phyloP scores from a whole-genome alignment of 1,140 invertebrate genomes.

The Tetramorium simillimum region DNA sequence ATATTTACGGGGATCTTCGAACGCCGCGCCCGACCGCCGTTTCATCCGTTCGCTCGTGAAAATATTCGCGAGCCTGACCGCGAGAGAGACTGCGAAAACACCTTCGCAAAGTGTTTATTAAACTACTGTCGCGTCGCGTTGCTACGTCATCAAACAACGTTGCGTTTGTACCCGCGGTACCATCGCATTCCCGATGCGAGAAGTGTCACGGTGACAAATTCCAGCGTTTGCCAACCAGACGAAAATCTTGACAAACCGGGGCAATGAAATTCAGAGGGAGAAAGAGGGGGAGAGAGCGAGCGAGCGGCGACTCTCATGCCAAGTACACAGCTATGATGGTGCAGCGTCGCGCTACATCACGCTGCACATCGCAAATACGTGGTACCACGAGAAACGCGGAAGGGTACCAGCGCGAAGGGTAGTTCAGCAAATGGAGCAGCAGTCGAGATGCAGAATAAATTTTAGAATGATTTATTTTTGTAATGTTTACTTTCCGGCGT shows the following conservation, averaged over 20 bases:
- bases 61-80: background rate
- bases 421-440: conserved; percentile 25
- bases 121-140: background rate
- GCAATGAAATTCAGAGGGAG: conserved; percentile 59
- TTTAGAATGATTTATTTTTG: conserved; percentile 52
- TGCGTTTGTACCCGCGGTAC: conserved; percentile 1
- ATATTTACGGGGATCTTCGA: background rate
- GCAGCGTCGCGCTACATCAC: conserved; percentile 29
- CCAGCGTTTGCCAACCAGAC: conserved; percentile 28
- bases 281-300: background rate
- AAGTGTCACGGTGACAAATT: conserved; percentile 54
- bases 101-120: conserved; percentile 34
- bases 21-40: background rate
- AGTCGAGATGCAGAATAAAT: conserved; percentile 46
- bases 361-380: conserved; percentile 43
- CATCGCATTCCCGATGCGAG: conserved; percentile 31
- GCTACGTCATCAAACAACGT: conserved; percentile 5
- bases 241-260: conserved; percentile 58
- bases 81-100: background rate
- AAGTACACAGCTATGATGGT: conserved; percentile 24
- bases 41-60: background rate
- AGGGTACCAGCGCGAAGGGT: background rate
- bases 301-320: background rate
- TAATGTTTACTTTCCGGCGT: conserved; percentile 26
- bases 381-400: background rate